phyloP scores from a whole-genome alignment of 2,888 invertebrate genomes.

The Eremobia ochroleuca region DNA sequence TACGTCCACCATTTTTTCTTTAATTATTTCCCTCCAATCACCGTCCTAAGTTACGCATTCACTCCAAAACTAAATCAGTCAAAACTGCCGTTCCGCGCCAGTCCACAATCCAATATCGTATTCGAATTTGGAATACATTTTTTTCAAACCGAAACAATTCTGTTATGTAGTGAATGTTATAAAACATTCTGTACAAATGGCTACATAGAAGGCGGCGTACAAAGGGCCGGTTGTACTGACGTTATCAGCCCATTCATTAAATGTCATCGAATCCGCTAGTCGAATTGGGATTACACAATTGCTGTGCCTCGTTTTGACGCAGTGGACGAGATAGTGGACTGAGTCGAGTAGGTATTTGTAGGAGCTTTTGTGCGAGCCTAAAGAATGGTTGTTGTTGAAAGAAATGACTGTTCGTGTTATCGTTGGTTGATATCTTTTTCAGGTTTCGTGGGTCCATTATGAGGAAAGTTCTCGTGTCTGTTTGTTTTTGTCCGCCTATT shows the following conservation, averaged over 20 bases:
- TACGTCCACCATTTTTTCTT: constrained; percentile 5
- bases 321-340: constrained; percentile 51
- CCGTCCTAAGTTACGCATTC: constrained; percentile 34
- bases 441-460: constrained; percentile 16
- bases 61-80: constrained; percentile 45
- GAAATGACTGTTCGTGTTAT: constrained; percentile 43
- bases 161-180: constrained; percentile 55
- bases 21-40: constrained; percentile 6
- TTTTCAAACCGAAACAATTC: constrained; percentile 60
- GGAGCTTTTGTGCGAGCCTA: constrained; percentile 31
- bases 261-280: constrained; percentile 76
- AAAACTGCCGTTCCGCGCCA: constrained; percentile 47
- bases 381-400: constrained; percentile 47
- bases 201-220: constrained; percentile 53
- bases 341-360: constrained; percentile 50
- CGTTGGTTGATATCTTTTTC: constrained; percentile 31
- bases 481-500: background rate
- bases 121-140: constrained; percentile 50
- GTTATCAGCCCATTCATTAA: constrained; percentile 73
- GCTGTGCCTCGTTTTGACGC: constrained; percentile 70
- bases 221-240: constrained; percentile 69
- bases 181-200: constrained; percentile 66
- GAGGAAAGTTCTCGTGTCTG: background rate
- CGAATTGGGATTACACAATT: constrained; percentile 76
- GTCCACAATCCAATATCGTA: constrained; percentile 55